Evolutionary conservation across 1,140 invertebrate species (phyloP), one percentile per base, ranked within the genome.

Genomic region (Ctenoplectra terminalis): DNA sequence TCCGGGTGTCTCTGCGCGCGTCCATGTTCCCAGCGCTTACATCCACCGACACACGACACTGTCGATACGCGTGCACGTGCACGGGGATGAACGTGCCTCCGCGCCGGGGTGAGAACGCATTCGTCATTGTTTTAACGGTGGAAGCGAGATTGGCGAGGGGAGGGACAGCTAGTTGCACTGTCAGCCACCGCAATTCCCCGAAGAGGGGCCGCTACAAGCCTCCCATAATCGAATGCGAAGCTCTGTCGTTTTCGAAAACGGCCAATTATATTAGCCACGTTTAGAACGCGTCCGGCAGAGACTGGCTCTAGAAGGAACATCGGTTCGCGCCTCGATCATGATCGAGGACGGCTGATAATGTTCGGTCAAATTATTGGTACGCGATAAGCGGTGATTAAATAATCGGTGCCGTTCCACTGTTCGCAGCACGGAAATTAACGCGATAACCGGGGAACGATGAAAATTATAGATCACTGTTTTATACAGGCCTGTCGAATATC

Each of bases 121-220:
- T 90, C 87, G 89, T 91, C 89, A 90, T 90, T 90, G 90, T 87
- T 91, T 88, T 87, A 88, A 63, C 75, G 29, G 56, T 34, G 46
- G 64, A 75, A 63, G 58, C 74, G 79, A 67, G 78, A 76, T 63
- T 7, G 23, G 4, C 23, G 43, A 46, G 69, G 3, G 13, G 15
- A 31, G 71, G 0, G 46, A 43, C 23, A 76, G 76, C 50, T n/a
- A 43, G 56, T 37, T 20, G 75, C 72, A 31, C 74, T 84, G 78
- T 88, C 82, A 67, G 77, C 58, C 73, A 69, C 84, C 80, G 85
- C 82, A 86, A 86, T 87, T 87, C 87, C 89, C 89, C 67, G 48
- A 82, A 83, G 83, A 81, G 80, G 71, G 56, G 40, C 40, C 23
- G 54, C 71, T 78, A 86, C 87, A 84, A 85, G 81, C 85, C 71